Evolutionary conservation across 2,888 invertebrate genomes (phyloP).

Genomic region (Napeogenes inachia): DNA sequence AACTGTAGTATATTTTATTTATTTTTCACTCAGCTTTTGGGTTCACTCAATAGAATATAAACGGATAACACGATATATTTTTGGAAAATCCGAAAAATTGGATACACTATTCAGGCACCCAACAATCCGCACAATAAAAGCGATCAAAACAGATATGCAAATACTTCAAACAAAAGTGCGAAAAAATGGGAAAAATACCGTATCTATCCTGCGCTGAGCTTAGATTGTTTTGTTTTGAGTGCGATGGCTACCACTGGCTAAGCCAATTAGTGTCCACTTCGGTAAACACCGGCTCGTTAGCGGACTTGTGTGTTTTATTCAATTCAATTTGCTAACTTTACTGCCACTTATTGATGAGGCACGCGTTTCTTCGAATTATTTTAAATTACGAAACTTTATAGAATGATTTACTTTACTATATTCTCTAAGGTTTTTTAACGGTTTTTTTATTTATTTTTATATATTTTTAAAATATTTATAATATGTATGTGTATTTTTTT

Average conservation of each 20-base stretch:
- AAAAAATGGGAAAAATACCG: slow-evolving; percentile 37
- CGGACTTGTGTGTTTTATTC: slow-evolving; percentile 76
- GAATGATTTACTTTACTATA: too few species aligned
- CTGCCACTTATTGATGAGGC: slow-evolving; percentile 70
- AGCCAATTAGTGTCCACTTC: slow-evolving; percentile 77
- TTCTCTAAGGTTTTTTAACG: too few species aligned
- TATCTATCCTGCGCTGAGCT: slow-evolving; percentile 31
- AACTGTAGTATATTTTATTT: not conserved
- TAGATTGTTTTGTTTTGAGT: slow-evolving; percentile 39
- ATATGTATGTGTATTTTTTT: too few species aligned
- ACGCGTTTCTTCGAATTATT: slow-evolving; percentile 50
- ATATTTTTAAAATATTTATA: too few species aligned
- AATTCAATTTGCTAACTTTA: slow-evolving; percentile 73
- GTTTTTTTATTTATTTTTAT: too few species aligned
- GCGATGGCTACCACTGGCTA: slow-evolving; percentile 68
- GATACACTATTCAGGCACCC: slow-evolving; percentile 8
- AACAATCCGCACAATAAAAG: slow-evolving; percentile 27
- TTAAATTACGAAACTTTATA: too few species aligned
- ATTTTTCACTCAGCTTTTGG: not conserved
- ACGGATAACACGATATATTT: not conserved
- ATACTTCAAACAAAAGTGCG: slow-evolving; percentile 27
- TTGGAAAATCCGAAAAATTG: slow-evolving; percentile 12
- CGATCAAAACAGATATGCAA: slow-evolving; percentile 28
- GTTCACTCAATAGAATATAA: not conserved
- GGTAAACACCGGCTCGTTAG: slow-evolving; percentile 77